These are phyloP conservation scores for Artibeus jamaicensis DNA, from an alignment of 2,797 vertebrate species.

Conservation along the genomic window DNA sequence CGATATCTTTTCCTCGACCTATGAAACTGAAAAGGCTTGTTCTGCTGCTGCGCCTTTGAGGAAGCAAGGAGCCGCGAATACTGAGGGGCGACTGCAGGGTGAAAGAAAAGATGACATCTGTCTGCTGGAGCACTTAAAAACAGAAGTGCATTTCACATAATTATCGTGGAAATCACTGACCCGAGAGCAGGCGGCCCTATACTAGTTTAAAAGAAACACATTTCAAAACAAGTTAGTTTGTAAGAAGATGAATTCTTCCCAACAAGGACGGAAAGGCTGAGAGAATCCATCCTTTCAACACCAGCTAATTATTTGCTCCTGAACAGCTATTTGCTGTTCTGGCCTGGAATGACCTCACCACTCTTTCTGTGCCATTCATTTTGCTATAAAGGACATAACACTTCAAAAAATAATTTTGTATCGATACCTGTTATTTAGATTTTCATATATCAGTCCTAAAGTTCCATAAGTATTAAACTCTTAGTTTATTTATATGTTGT, in stretches of 20 bases:
- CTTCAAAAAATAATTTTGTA: neutral
- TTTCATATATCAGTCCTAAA: neutral
- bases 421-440: neutral
- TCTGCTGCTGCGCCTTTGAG: constrained; percentile 91
- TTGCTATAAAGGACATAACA: neutral
- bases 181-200: too few relatives aligned
- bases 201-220: neutral
- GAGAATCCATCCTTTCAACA: neutral
- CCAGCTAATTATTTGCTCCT: neutral
- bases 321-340: neutral
- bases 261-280: neutral
- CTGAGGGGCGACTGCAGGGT: constrained; percentile 92
- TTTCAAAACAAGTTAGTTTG: neutral
- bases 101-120: constrained; percentile 70
- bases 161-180: neutral
- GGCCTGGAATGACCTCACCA: neutral
- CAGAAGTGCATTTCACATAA: neutral
- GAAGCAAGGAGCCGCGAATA: constrained; percentile 91
- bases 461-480: neutral
- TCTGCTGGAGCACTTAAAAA: neutral
- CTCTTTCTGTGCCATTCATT: neutral
- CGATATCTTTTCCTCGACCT: constrained; percentile 83
- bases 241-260: neutral
- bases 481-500: neutral
- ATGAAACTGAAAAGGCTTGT: constrained; percentile 93